A percentile compares a stretch with the other conserved stretches of the same genome.
Evolutionary conservation across 2,797 vertebrate genomes (phyloP).

Genomic region (Toxotes lorentzi): DNA sequence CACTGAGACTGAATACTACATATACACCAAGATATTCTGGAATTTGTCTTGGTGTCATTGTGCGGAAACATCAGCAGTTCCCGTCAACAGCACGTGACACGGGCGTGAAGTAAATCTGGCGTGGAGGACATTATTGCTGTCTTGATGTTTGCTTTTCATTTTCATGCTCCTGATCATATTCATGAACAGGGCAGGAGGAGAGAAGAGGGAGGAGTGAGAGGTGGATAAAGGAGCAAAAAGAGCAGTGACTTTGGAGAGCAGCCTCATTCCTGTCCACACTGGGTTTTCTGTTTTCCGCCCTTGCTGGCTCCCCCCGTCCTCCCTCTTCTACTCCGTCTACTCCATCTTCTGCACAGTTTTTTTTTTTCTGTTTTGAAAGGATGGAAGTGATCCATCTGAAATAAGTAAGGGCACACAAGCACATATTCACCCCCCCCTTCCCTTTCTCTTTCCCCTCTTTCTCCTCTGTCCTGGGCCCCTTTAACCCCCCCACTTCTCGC

Average conservation of each 20-base stretch:
- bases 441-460: neutral
- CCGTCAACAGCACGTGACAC: neutral
- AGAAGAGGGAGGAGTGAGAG: neutral
- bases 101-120: neutral
- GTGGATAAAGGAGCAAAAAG: constrained; percentile 22
- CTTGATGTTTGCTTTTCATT: constrained; percentile 49
- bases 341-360: too few species aligned
- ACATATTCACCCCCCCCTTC: constrained; percentile 22
- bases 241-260: constrained; percentile 38
- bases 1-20: neutral
- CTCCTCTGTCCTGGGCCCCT: constrained; percentile 47
- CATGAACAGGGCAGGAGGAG: constrained; percentile 9
- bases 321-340: neutral
- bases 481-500: neutral
- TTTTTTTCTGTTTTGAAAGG: constrained; percentile 21
- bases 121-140: neutral
- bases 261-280: constrained; percentile 51
- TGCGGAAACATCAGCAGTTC: neutral
- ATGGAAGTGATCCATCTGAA: constrained; percentile 60
- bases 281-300: constrained; percentile 34
- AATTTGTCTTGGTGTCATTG: neutral
- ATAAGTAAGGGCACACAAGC: constrained; percentile 49
- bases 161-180: constrained; percentile 29
- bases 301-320: neutral
- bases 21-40: neutral